Evolutionary conservation across 2,888 invertebrate species (phyloP), one percentile per base, ranked within the genome.

Genomic region (Ochropleura leucogaster): DNA sequence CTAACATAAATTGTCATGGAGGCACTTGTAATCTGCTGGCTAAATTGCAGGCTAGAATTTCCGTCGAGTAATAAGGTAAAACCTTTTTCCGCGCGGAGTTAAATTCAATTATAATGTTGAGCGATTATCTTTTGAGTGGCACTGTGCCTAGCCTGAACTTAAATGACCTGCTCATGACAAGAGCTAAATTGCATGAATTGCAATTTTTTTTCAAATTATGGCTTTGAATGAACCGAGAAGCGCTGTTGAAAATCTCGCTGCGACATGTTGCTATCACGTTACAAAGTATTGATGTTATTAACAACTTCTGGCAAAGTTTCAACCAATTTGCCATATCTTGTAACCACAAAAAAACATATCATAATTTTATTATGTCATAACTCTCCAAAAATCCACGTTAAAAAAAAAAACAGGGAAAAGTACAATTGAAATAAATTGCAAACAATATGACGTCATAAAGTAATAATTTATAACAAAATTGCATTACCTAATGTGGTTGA

Each of bases 11-110:
- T 84, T 68, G 65, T 70, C 81, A 71, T 55, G 65, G 51, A 74
- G 55, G 44, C 63, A 62, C 47, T 82, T 68, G 53, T 64, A 81
- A 74, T 74, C 69, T 60, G 3, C 74, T 49, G 67, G 49, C 74
- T 79, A 79, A 84, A 84, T 81, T 81, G 70, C 80, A 71, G 67
- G 20, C 60, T 84, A 71, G 80, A 62, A 80, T 80, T 71, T 80
- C 70, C 68, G 64, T 55, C 80, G 60, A 16, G 68, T 60, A 79
- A 81, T 84, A 65, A 79, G 64, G 46, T 62, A 46, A 49, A 78
- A 72, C n/a, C 55, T 68, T 76, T 79, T 64, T 65, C 64, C 68
- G 20, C 64, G 49, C 57, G 47, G n/a, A 79, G 64, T 4, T 79
- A 65, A 68, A 80, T 79, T 57, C 53, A 83, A 83, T 80, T 80